Conservation (phyloP, 2,113 vertebrate species). For the Taurulus bubalis region DNA sequence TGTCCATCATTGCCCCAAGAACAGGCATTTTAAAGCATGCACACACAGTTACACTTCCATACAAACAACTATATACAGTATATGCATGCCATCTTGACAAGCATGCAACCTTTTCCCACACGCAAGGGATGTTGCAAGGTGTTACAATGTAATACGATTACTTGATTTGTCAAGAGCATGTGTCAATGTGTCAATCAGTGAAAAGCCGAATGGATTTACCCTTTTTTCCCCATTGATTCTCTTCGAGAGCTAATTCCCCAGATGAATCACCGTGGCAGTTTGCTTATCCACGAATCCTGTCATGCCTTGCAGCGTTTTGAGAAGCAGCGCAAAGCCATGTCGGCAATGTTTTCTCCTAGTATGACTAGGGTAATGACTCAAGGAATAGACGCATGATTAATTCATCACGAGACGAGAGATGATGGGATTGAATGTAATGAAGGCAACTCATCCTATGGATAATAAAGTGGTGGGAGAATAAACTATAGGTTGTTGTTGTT, state of each 20-base stretch:
- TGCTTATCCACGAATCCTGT: constrained; percentile 25
- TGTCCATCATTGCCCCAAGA: constrained; percentile 45
- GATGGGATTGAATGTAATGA: constrained; percentile 21
- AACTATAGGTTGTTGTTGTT: constrained; percentile 9
- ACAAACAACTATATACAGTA: neutral
- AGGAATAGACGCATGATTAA: constrained; percentile 21
- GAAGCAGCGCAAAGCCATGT: neutral
- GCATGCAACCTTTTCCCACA: constrained; percentile 11
- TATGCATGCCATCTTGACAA: neutral
- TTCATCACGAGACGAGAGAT: neutral
- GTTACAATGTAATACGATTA: constrained; percentile 38
- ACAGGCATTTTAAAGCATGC: neutral
- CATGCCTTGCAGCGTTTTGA: constrained; percentile 28
- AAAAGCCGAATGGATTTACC: constrained; percentile 42
- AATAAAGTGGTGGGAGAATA: constrained; percentile 4
- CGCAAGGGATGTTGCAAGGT: constrained; percentile 1
- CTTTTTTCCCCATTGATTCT: constrained; percentile 53
- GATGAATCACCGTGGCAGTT: constrained; percentile 16
- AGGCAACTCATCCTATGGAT: neutral
- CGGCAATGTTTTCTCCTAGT: constrained; percentile 22
- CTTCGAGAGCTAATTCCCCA: constrained; percentile 39
- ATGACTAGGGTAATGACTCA: constrained; percentile 31
- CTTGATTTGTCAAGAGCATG: constrained; percentile 36
- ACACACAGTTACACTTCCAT: neutral
- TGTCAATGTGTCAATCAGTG: constrained; percentile 38